Percentiles rank a stretch among this genome's conserved stretches.
These are phyloP conservation scores for Leptinotarsa juncta DNA, from an alignment of 2,888 invertebrate genomes.

Conservation along the genomic window DNA sequence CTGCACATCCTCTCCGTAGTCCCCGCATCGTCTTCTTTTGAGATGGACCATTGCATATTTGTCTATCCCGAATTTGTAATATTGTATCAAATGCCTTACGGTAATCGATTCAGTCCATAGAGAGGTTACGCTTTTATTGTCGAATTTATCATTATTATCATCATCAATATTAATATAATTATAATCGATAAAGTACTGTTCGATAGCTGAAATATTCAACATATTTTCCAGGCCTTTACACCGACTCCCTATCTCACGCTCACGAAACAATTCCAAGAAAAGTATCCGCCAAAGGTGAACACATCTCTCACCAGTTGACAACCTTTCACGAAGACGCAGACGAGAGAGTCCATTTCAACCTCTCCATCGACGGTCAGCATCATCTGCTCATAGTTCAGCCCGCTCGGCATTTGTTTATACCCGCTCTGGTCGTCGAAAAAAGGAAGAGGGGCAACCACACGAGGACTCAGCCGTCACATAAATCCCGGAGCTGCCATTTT, in stretches of 20 bases:
- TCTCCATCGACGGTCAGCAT: slow-evolving; percentile 63
- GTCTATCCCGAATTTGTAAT: too few species aligned
- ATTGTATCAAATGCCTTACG: too few species aligned
- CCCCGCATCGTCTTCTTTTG: too few species aligned
- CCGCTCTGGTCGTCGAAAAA: slow-evolving; percentile 79
- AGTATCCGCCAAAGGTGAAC: slow-evolving; percentile 70
- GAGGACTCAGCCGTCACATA: slow-evolving; percentile 67
- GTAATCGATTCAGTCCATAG: too few species aligned
- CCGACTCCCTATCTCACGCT: slow-evolving; percentile 67
- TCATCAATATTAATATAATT: too few species aligned
- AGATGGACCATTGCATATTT: too few species aligned
- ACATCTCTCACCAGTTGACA: slow-evolving; percentile 62
- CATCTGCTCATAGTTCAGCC: slow-evolving; percentile 67
- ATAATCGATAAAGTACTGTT: background rate
- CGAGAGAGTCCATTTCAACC: slow-evolving; percentile 66
- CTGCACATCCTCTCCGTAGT: too few species aligned
- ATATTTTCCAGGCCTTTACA: slow-evolving; percentile 65
- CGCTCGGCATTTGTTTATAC: slow-evolving; percentile 75
- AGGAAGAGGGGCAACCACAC: slow-evolving; percentile 70
- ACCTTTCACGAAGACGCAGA: slow-evolving; percentile 69
- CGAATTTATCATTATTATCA: too few species aligned
- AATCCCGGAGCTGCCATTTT: slow-evolving; percentile 79
- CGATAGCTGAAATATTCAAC: background rate
- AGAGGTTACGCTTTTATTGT: too few species aligned
- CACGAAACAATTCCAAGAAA: slow-evolving; percentile 73